Percentiles rank a stretch among this genome's conserved stretches.
Evolutionary conservation across 2,888 invertebrate species (phyloP).

Genomic region (Podabrus alpinus): DNA sequence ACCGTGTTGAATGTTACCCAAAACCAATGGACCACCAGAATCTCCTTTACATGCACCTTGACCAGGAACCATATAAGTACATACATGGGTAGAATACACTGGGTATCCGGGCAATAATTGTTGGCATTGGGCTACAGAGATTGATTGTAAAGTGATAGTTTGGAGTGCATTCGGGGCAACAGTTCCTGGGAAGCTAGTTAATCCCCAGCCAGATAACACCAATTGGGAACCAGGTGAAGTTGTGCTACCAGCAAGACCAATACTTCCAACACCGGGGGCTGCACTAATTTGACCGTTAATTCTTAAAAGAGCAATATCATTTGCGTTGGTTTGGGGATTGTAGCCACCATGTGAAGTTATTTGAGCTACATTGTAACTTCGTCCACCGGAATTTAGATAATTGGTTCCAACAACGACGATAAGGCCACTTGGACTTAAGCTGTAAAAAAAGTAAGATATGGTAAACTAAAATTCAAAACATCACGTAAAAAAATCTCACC

Average conservation of each 20-base stretch:
- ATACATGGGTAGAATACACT: background rate
- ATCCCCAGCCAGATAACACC: slow-evolving; percentile 30
- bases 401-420: background rate
- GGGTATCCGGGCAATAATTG: background rate
- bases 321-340: slow-evolving; percentile 40
- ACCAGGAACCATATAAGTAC: background rate
- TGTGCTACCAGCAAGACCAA: background rate
- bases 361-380: slow-evolving; percentile 49
- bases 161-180: slow-evolving; percentile 60
- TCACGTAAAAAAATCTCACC: background rate
- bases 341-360: slow-evolving; percentile 56
- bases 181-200: slow-evolving; percentile 59
- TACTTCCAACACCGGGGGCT: background rate
- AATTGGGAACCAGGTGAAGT: slow-evolving; percentile 3
- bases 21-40: slow-evolving; percentile 1
- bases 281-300: slow-evolving; percentile 2
- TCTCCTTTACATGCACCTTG: slow-evolving; percentile 4
- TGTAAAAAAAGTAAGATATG: background rate
- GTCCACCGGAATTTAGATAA: background rate
- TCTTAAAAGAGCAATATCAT: slow-evolving; percentile 34
- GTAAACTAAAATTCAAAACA: background rate
- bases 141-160: slow-evolving; percentile 57
- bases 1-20: background rate
- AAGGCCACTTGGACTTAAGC: background rate
- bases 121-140: slow-evolving; percentile 53